Base-by-base conservation (phyloP, 2,888 invertebrate species). In the Watsonalla cultraria region DNA sequence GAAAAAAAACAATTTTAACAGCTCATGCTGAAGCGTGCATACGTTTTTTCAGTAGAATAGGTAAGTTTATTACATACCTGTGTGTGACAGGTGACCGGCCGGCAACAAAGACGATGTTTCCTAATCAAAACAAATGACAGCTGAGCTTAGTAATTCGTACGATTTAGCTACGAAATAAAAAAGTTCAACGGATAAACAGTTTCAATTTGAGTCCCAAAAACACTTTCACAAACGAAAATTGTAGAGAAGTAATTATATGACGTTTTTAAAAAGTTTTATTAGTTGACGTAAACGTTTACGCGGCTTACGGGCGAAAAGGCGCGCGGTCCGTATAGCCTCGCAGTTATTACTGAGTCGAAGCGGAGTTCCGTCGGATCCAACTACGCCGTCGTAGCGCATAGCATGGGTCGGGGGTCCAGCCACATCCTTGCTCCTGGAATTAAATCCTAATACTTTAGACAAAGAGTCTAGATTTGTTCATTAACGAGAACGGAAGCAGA, bases 271-370 rank as follows among this genome's bases (percentile, higher is more conserved):
- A 86, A 86, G 80, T 85, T 88, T 82, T 59, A 55, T 52, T 74
- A 76, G 71, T 80, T 79, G 59, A 72, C 89, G 89, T 84, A 80
- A 85, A 82, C 70, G 68, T 82, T 82, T 83, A 78, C 89, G 89
- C 82, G 82, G 70, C 62, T 60, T 66, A 62, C 65, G 67, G 66
- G 62, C 58, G 64, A 60, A 72, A 76, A 82, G 76, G 81, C 89
- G 88, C 83, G 87, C 84, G 70, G 78, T 76, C 80, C 71, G 70
- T 70, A 50, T 80, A 77, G 72, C 76, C 78, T 82, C 83, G 53
- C 76, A 67, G 72, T 82, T 78, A 72, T 77, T 81, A 89, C 89
- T 89, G 86, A 82, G 65, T 69, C 63, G 66, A 68, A 70, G 74
- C 61, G 68, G 72, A 74, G 72, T 78, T 78, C 72, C 62, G 56